phyloP scores from a whole-genome alignment of 1,140 invertebrate genomes.

The Cecropterus lyciades region DNA sequence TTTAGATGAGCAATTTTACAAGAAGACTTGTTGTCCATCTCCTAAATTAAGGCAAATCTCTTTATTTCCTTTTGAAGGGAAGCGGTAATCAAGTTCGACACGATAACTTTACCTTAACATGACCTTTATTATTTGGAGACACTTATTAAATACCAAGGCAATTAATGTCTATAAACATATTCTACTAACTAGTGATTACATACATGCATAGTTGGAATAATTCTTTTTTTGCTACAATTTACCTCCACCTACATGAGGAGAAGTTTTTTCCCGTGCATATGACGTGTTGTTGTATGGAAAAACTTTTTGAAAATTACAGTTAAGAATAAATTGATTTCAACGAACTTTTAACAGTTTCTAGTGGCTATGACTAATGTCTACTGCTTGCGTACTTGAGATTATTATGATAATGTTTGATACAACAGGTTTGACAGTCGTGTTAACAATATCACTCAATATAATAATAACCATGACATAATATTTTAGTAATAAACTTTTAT shows the following conservation, averaged over 20 bases:
- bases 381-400: neutral
- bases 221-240: neutral
- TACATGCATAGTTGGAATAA: neutral
- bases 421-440: neutral
- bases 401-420: neutral
- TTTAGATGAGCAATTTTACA: no score
- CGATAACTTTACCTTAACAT: no score
- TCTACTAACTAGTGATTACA: neutral
- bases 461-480: no score
- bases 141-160: neutral
- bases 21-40: no score
- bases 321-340: conserved; percentile 8
- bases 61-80: no score
- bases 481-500: no score
- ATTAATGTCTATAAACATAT: neutral
- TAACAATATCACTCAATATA: no score
- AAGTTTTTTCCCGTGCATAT: neutral
- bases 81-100: no score
- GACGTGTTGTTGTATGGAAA: conserved; percentile 2
- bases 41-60: no score
- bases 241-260: neutral
- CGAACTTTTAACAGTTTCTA: conserved; percentile 7
- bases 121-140: no score
- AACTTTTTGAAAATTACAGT: neutral
- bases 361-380: neutral